Evolutionary conservation across 1,140 invertebrate genomes (phyloP), one percentile per base, ranked within the genome.

Genomic region (Caerostris darwini): DNA sequence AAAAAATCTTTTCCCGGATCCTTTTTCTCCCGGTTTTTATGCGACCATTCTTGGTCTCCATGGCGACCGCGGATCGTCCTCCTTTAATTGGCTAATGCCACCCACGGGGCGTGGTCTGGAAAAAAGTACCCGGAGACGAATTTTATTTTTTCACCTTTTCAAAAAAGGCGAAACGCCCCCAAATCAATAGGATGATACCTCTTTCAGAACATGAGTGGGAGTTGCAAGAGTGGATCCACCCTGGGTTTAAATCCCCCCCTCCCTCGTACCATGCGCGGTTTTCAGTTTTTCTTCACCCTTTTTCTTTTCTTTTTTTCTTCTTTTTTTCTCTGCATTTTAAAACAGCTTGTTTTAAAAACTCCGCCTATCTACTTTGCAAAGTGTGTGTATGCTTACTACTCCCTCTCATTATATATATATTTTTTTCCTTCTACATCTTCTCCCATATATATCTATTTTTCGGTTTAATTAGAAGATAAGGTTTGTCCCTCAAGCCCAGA

Each of bases 321-420:
- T n/a, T n/a, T n/a, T n/a, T n/a, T n/a, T 61, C 56, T 69, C 56
- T 14, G 71, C 81, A 92, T 92, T 92, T 92, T 92, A 92, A 92
- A 92, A 85, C 90, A 92, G 90, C 82, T 64, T 92, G 90, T 92
- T 92, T 92, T 59, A 85, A 92, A 92, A 92, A 92, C 90, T 92
- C 90, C 90, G 77, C 90, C 90, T 77, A 64, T 90, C 57, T 88
- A 88, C 58, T 88, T 64, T 19, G 58, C 12, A 10, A 69, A 89
- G 64, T 71, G 50, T 19, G 61, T 89, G 17, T 14, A 56, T 53
- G 86, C 14, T n/a, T 64, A 88, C 86, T 50, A 64, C 59, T 34
- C 17, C 14, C 64, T 17, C 50, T 57, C 19, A 71, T 14, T 64
- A 53, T 12, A 17, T 71, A 7, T 17, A 53, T 81, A 83, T n/a